These are phyloP conservation scores for Syritta pipiens DNA, from an alignment of 2,888 invertebrate genomes.

Conservation along the genomic window DNA sequence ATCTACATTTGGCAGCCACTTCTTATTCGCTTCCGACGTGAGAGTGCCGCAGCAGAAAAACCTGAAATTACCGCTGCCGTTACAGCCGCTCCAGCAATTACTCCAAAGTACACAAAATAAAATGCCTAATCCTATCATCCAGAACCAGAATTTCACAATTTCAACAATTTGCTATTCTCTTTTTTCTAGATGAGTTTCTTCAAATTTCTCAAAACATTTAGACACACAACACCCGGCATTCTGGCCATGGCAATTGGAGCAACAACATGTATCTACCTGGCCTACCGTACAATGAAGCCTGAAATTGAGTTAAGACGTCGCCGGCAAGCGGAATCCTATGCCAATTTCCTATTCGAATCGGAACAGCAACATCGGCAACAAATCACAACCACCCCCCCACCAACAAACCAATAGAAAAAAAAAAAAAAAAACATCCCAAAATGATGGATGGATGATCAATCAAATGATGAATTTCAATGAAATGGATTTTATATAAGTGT, in stretches of 20 bases:
- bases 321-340: constrained; percentile 75
- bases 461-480: constrained; percentile 50
- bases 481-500: constrained; percentile 25
- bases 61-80: too few species aligned
- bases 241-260: constrained; percentile 74
- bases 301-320: constrained; percentile 72
- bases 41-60: constrained; percentile 17
- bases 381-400: constrained; percentile 10
- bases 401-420: not conserved
- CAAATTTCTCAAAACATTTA: constrained; percentile 72
- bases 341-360: constrained; percentile 76
- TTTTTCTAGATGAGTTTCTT: constrained; percentile 76
- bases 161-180: not conserved
- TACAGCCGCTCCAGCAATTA: not conserved
- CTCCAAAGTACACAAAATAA: constrained; percentile 18
- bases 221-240: constrained; percentile 73
- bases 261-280: constrained; percentile 71
- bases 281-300: constrained; percentile 75
- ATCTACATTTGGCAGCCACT: constrained; percentile 80
- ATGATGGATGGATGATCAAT: too few species aligned
- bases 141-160: too few species aligned
- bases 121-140: too few species aligned
- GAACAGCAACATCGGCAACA: constrained; percentile 68
- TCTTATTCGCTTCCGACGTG: constrained; percentile 73
- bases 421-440: not conserved